phyloP scores from a whole-genome alignment of 2,888 invertebrate species.

The Piscicola geometra region DNA sequence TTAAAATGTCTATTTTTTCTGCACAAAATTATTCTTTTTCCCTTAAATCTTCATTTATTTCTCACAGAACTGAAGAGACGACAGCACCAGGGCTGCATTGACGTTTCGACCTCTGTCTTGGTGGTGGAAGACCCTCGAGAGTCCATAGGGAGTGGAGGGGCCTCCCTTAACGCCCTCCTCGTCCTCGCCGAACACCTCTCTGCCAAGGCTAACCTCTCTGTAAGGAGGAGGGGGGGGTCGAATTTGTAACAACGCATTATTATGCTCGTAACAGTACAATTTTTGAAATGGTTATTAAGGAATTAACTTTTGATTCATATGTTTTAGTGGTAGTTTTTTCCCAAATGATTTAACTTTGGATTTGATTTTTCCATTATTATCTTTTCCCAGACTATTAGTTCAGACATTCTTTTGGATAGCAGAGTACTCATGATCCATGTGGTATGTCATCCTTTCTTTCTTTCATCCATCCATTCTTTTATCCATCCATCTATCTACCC shows the following conservation, averaged over 20 bases:
- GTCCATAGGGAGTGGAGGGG: conserved; percentile 59
- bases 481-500: too few species aligned
- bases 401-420: conserved; percentile 53
- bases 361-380: conserved; percentile 9
- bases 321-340: too few species aligned
- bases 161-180: conserved; percentile 59
- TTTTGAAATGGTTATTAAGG: too few species aligned
- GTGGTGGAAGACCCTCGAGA: conserved; percentile 58
- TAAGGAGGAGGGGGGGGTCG: too few species aligned
- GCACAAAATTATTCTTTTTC: not conserved
- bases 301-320: too few species aligned
- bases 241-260: too few species aligned
- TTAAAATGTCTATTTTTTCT: not conserved
- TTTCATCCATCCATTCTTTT: too few species aligned
- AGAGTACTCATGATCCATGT: conserved; percentile 56
- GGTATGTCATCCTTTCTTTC: too few species aligned
- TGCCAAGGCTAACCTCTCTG: conserved; percentile 55
- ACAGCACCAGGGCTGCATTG: conserved; percentile 51
- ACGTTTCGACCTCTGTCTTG: conserved; percentile 49
- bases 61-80: conserved; percentile 50
- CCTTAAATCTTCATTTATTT: not conserved
- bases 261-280: too few species aligned
- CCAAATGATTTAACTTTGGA: conserved; percentile 3
- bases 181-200: conserved; percentile 58
- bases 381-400: conserved; percentile 47